Evolutionary conservation across 2,797 vertebrate genomes (phyloP), one percentile per base, ranked within the genome.

Genomic region (Telmatherina bonti): DNA sequence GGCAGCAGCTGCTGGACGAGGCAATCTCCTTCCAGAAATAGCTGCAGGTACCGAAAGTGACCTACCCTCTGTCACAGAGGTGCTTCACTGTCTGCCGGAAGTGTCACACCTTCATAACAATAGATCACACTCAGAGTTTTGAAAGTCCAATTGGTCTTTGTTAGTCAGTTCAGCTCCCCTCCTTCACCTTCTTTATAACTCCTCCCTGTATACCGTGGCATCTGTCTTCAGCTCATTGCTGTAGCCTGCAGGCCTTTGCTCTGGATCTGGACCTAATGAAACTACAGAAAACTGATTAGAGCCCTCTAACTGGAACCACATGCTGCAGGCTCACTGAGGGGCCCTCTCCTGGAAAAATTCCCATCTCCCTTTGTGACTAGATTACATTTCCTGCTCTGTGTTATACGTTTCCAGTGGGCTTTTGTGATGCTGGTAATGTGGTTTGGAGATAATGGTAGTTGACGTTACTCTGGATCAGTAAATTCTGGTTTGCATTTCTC

Each of bases 221-320:
- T 93, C 88, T 91, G 90, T 91, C 88, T 88, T 77, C 61, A 70
- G 75, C 88, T 88, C 76, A 24, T 78, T 85, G 84, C 78, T 78
- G 53, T 77, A 83, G 89, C 91, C 88, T 84, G 82, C 70, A 81
- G 89, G 84, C 71, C 79, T 85, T 76, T 84, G 75, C 84, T 70
- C 75, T 83, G 81, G 81, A 90, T 90, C 87, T 84, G 88, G 86
- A 92, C 89, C 87, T 89, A 93, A 93, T 94, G 87, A 93, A 94
- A 93, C 92, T 84, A 82, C 84, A 86, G 85, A 92, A 92, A 94
- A 91, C 90, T 91, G 88, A 93, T 93, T 92, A 89, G 89, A 87
- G 41, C 67, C 57, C 67, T 92, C 75, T 93, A 93, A 93, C 84
- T 83, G 80, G 84, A 92, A 84, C 91, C 92, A 92, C 79, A 89